phyloP scores from a whole-genome alignment of 2,888 invertebrate species.

The Patella depressa region DNA sequence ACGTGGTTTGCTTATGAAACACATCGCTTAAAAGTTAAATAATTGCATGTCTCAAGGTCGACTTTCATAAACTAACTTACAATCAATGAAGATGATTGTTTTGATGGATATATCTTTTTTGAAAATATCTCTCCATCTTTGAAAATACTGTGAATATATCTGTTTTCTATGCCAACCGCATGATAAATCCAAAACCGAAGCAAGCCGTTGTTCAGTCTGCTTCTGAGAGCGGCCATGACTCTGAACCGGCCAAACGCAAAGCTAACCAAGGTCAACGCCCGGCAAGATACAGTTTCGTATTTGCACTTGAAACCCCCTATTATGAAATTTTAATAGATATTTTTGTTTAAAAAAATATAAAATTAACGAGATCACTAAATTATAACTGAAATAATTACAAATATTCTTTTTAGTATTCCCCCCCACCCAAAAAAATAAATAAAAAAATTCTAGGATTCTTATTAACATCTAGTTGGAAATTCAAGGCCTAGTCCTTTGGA shows the following conservation, averaged over 20 bases:
- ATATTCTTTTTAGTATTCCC: no score
- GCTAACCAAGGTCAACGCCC: neutral
- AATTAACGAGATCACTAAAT: no score
- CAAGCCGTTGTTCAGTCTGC: constrained; percentile 40
- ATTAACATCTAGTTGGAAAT: no score
- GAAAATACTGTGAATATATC: neutral
- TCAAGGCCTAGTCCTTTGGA: no score
- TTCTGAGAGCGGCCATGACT: constrained; percentile 38
- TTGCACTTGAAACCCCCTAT: no score
- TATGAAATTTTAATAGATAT: no score
- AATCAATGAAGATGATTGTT: constrained; percentile 2
- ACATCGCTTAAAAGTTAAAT: neutral
- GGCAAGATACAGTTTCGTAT: no score
- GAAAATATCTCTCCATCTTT: neutral
- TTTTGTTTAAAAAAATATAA: no score
- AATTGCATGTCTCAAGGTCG: neutral
- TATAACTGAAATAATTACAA: no score
- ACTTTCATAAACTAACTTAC: neutral
- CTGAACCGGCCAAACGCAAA: constrained; percentile 1
- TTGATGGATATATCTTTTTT: neutral
- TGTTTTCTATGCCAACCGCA: neutral
- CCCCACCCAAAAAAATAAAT: no score
- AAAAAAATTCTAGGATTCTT: no score
- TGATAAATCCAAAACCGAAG: constrained; percentile 13
- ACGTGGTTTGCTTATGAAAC: neutral